Conservation (phyloP, 2,113 vertebrate genomes). For the Oreochromis spilurus region DNA sequence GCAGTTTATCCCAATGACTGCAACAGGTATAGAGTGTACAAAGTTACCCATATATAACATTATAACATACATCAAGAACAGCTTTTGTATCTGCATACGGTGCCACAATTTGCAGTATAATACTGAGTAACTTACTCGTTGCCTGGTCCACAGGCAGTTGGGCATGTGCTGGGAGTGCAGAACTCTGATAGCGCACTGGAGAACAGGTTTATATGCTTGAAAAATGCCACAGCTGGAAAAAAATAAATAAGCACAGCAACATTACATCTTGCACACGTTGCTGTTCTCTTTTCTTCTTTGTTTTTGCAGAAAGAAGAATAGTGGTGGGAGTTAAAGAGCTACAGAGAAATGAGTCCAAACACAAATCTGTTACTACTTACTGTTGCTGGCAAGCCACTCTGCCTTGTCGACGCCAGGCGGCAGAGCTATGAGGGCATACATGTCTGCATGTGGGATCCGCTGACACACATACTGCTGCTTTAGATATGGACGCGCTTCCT, state of each 20-base stretch:
- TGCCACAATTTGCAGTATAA: background rate
- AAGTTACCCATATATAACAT: background rate
- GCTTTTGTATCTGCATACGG: background rate
- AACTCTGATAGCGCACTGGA: slow-evolving; percentile 76
- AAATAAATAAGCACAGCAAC: background rate
- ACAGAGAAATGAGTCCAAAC: background rate
- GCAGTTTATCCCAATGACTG: background rate
- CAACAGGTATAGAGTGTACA: accelerated
- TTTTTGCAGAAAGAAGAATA: background rate
- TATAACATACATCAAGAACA: background rate
- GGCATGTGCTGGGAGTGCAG: slow-evolving; percentile 75
- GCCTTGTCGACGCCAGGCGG: slow-evolving; percentile 69
- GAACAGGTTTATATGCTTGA: slow-evolving; percentile 78
- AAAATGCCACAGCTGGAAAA: slow-evolving; percentile 74
- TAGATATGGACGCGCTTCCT: slow-evolving; percentile 70
- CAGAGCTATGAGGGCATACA: slow-evolving; percentile 54
- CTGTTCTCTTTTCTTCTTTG: background rate
- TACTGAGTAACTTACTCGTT: slow-evolving; percentile 61
- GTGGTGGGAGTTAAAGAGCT: background rate
- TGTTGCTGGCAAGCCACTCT: slow-evolving; percentile 78
- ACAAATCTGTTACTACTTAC: slow-evolving; percentile 48
- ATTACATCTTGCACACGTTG: background rate
- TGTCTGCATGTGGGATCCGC: slow-evolving; percentile 56
- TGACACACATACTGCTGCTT: slow-evolving; percentile 63
- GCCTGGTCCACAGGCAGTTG: slow-evolving; percentile 69